A percentile compares a stretch with the other conserved stretches of the same genome.
Conservation (phyloP, 2,113 vertebrate genomes). For the Monopterus albus region DNA sequence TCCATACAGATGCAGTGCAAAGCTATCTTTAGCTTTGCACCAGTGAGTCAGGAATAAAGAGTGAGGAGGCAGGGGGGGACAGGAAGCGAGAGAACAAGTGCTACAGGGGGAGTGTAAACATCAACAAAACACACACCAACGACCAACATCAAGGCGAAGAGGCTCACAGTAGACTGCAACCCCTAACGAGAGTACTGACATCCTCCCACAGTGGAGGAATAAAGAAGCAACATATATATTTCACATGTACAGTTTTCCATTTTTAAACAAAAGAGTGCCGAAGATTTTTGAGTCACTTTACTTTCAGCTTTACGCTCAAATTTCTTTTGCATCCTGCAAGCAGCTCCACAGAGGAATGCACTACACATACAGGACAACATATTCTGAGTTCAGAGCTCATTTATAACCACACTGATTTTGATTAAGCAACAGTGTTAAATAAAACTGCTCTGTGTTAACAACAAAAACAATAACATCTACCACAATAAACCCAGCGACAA, state of each 20-base stretch:
- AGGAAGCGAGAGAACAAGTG: conserved; percentile 29
- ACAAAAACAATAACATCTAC: no score
- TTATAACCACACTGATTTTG: no score
- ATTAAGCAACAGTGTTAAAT: no score
- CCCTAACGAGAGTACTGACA: conserved; percentile 44
- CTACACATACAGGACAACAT: no score
- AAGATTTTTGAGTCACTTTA: no score
- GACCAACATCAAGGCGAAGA: conserved; percentile 26
- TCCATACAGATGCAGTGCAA: conserved; percentile 27
- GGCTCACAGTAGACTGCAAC: conserved; percentile 17
- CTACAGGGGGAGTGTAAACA: conserved; percentile 57
- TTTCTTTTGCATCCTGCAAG: no score
- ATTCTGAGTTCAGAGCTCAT: no score
- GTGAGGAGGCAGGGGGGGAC: conserved; percentile 26
- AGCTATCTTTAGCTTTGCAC: conserved; percentile 48
- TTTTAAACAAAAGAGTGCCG: background rate
- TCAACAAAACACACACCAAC: conserved; percentile 49
- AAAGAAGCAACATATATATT: conserved; percentile 1
- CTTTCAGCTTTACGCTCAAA: no score
- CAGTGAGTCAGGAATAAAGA: conserved; percentile 39
- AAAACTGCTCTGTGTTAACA: no score
- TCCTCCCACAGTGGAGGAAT: conserved; percentile 1
- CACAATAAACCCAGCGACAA: no score
- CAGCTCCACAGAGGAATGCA: no score
- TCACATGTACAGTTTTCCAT: background rate